Evolutionary conservation across 1,140 invertebrate species (phyloP).

Genomic region (Pogonomyrmex barbatus): DNA sequence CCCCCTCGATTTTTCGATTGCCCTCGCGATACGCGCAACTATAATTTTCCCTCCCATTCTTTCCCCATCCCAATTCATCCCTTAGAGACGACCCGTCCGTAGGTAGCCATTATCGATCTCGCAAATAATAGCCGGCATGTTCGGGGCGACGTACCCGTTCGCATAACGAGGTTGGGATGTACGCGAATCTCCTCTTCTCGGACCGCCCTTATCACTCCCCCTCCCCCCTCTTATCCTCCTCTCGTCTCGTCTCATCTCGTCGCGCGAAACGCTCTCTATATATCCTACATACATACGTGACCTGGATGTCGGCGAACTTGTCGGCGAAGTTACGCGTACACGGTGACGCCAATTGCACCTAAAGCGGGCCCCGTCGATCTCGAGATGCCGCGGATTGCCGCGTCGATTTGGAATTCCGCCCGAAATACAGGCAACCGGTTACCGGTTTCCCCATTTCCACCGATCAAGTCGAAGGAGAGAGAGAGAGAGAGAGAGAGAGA

Average conservation of each 20-base stretch:
- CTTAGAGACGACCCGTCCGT: conserved; percentile 37
- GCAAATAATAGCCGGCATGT: conserved; percentile 74
- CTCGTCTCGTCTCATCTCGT: neutral
- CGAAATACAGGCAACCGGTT: conserved; percentile 56
- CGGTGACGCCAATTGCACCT: conserved; percentile 63
- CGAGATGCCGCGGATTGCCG: conserved; percentile 55
- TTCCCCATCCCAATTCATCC: neutral
- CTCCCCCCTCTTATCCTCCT: neutral
- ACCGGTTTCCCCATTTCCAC: neutral
- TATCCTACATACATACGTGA: conserved; percentile 59
- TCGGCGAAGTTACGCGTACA: conserved; percentile 58
- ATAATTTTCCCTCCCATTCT: conserved; percentile 15
- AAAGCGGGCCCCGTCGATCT: conserved; percentile 62
- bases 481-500: neutral
- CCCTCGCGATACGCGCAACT: conserved; percentile 36
- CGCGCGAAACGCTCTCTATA: conserved; percentile 7
- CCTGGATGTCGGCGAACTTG: conserved; percentile 53
- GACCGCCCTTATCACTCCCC: conserved; percentile 15
- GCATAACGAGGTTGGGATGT: conserved; percentile 72
- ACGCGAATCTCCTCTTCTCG: conserved; percentile 30
- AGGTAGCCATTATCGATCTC: conserved; percentile 76
- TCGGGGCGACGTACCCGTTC: conserved; percentile 65
- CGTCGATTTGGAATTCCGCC: conserved; percentile 62
- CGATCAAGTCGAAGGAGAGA: neutral
- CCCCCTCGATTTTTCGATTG: neutral